Percentiles rank a stretch among this genome's conserved stretches.
Conservation (phyloP, 2,797 vertebrate genomes). For the Coilia nasus region DNA sequence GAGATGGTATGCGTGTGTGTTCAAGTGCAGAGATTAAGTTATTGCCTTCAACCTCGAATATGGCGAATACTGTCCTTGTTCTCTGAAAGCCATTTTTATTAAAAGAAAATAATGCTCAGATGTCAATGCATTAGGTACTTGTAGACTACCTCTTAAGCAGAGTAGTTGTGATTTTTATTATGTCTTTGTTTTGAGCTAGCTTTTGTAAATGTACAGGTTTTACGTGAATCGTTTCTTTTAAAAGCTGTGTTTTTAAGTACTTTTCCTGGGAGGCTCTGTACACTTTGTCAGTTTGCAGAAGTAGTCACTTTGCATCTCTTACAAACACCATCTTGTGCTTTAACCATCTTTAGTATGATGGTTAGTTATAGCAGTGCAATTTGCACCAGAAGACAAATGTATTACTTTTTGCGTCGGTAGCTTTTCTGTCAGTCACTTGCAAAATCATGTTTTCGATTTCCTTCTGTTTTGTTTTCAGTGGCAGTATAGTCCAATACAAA, state of each 20-base stretch:
- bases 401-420: neutral
- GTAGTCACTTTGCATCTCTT: constrained; percentile 14
- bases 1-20: neutral
- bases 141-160: constrained; percentile 19
- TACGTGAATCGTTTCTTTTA: neutral
- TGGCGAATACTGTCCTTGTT: constrained; percentile 17
- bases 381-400: neutral
- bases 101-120: neutral
- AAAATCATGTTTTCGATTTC: neutral
- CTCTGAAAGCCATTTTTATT: constrained; percentile 11
- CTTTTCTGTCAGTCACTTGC: neutral
- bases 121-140: constrained; percentile 28
- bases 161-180: constrained; percentile 11
- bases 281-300: neutral
- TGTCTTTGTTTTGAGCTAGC: constrained; percentile 4
- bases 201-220: neutral
- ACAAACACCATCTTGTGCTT: constrained; percentile 15
- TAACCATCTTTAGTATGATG: constrained; percentile 2
- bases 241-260: constrained; percentile 13
- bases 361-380: constrained; percentile 3
- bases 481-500: neutral
- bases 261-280: neutral
- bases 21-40: neutral
- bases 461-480: neutral
- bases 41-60: neutral